Evolutionary conservation across 2,888 invertebrate species (phyloP), one percentile per base, ranked within the genome.

Genomic region (Troides aeacus): DNA sequence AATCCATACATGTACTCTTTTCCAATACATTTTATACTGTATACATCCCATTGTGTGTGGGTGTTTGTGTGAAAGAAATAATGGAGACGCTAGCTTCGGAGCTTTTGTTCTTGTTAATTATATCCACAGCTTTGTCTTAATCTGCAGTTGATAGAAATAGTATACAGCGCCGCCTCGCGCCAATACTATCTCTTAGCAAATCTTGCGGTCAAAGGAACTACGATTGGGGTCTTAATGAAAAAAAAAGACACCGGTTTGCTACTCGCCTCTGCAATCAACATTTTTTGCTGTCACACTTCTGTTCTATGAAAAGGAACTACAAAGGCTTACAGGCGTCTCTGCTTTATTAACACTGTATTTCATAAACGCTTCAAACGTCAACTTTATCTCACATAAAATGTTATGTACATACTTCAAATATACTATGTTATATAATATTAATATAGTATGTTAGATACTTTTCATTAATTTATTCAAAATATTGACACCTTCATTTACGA

Each of bases 201-300:
- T 66, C 66, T 56, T 23, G 21, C 56, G 56, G 61, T 62, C 66
- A 62, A 66, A 66, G 66, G 66, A 62, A 5, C 39, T 30, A 2
- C 50, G 66, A 66, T 66, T 39, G 62, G 56, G 56, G 56, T 61
- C 66, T 62, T 62, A 66, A 62, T 66, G 66, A 62, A 58, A 67
- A 62, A 39, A 39, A 10, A 39, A 39, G 17, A 57, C 30, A 42
- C 1, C n/a, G 17, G 62, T 62, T 67, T 46, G 62, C 62, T 42
- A 21, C 56, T 64, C 50, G 24, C 46, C 39, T 58, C 58, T 62
- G 62, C 30, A 58, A 30, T 8, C 30, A 10, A 62, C n/a, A 62
- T 12, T 18, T n/a, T 62, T 62, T 68, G 23, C 57, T 67, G 24
- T 39, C 8, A 10, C 18, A 15, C 2, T 58, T 18, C n/a, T 57